Evolutionary conservation across 1,140 invertebrate genomes (phyloP).

Genomic region (Andrena cerasifolii): DNA sequence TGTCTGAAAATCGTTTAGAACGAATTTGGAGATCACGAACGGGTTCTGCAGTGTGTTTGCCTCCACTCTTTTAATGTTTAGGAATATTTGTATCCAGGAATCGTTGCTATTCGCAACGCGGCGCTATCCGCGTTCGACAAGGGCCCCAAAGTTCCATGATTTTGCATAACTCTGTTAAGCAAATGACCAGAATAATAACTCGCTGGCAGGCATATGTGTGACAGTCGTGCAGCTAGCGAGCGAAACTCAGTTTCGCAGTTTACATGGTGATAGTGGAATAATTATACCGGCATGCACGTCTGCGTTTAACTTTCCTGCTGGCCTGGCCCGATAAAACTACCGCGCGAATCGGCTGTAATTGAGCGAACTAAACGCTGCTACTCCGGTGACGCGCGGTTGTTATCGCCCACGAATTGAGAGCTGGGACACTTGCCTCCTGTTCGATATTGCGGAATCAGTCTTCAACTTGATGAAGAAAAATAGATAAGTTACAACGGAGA

Average conservation of each 20-base stretch:
- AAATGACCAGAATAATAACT: slow-evolving; percentile 69
- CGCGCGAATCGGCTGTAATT: slow-evolving; percentile 11
- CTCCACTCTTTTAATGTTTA: slow-evolving; percentile 56
- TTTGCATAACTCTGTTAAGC: slow-evolving; percentile 70
- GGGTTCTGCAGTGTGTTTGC: no score
- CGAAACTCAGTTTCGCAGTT: slow-evolving; percentile 60
- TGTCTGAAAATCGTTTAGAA: no score
- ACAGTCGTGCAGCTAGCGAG: slow-evolving; percentile 45
- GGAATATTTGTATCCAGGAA: slow-evolving; percentile 58
- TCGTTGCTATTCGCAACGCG: slow-evolving; percentile 42
- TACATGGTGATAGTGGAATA: slow-evolving; percentile 65
- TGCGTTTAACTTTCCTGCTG: slow-evolving; percentile 43
- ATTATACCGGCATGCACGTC: slow-evolving; percentile 52
- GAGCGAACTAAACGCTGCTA: slow-evolving; percentile 20
- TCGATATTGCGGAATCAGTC: neutral
- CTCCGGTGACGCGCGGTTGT: neutral
- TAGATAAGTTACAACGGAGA: no score
- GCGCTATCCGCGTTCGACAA: slow-evolving; percentile 47
- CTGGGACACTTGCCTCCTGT: neutral
- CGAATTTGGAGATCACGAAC: no score
- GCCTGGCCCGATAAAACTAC: slow-evolving; percentile 42
- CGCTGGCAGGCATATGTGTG: slow-evolving; percentile 65
- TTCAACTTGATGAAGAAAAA: no score
- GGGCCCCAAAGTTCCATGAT: slow-evolving; percentile 56
- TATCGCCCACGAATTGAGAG: neutral